These are phyloP conservation scores for Eonycteris spelaea DNA, from an alignment of 2,113 vertebrate genomes.

Conservation along the genomic window DNA sequence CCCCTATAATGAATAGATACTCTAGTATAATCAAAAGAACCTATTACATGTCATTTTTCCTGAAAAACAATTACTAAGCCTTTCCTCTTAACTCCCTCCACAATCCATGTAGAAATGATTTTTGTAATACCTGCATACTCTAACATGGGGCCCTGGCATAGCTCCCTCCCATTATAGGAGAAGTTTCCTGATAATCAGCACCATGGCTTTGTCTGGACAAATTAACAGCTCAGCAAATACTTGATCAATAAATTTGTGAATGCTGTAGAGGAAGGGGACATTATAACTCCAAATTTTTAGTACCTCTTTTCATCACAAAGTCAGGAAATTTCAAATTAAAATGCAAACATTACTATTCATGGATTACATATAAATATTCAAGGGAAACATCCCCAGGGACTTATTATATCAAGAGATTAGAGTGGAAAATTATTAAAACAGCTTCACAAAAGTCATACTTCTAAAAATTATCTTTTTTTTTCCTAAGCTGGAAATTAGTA, in stretches of 20 bases:
- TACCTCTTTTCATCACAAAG: constrained; percentile 53
- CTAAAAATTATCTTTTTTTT: constrained; percentile 37
- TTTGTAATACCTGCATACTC: not conserved
- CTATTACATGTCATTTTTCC: not conserved
- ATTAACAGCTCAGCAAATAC: constrained; percentile 14
- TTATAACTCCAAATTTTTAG: not conserved
- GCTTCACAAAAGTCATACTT: not conserved
- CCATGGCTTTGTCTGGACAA: not conserved
- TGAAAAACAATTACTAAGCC: not conserved
- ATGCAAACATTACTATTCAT: constrained; percentile 43
- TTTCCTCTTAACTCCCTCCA: not conserved
- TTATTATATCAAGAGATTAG: constrained; percentile 19
- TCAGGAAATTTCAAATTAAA: constrained; percentile 49
- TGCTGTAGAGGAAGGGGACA: not conserved
- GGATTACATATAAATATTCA: constrained; percentile 29
- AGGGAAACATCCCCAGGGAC: not conserved
- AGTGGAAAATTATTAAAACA: constrained; percentile 25
- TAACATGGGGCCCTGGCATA: not conserved
- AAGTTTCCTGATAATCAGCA: not conserved
- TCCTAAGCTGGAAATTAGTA: constrained; percentile 24
- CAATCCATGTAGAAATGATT: not conserved
- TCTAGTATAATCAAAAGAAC: not conserved
- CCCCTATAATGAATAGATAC: not conserved
- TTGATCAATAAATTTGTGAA: not conserved
- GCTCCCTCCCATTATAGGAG: not conserved